These are phyloP conservation scores for Nasua narica DNA, from an alignment of 2,797 vertebrate species.

Conservation along the genomic window DNA sequence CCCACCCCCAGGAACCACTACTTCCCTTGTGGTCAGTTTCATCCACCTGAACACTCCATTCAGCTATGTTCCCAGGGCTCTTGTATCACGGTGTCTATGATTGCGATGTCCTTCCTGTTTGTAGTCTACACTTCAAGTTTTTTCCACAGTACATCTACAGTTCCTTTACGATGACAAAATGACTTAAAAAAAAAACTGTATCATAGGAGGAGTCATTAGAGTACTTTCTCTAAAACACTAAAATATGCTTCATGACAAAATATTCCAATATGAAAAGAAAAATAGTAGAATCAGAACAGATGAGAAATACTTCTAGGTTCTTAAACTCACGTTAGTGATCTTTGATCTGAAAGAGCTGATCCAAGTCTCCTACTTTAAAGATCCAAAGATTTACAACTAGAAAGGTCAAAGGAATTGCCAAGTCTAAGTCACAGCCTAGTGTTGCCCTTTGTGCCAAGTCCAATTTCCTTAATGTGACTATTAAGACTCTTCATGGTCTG, in stretches of 20 bases:
- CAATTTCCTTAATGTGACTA: neutral
- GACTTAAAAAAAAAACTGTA: neutral
- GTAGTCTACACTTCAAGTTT: neutral
- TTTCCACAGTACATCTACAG: neutral
- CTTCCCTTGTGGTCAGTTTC: neutral
- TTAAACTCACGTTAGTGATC: neutral
- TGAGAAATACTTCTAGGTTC: neutral
- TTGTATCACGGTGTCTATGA: neutral
- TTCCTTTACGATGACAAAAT: neutral
- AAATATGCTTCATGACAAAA: neutral
- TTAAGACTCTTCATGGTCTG: neutral
- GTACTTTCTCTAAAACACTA: neutral
- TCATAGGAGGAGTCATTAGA: neutral
- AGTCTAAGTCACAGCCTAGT: neutral
- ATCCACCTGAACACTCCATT: neutral
- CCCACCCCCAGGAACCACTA: neutral
- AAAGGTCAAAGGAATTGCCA: neutral
- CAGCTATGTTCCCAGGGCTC: neutral
- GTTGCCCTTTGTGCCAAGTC: neutral
- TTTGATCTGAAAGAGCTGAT: neutral
- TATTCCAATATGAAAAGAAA: neutral
- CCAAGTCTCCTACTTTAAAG: neutral
- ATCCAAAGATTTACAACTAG: neutral
- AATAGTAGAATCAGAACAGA: neutral
- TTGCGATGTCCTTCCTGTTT: neutral